A percentile compares a stretch with the other conserved stretches of the same genome.
Evolutionary conservation across 2,113 vertebrate species (phyloP).

Genomic region (Onychostruthus taczanowskii): DNA sequence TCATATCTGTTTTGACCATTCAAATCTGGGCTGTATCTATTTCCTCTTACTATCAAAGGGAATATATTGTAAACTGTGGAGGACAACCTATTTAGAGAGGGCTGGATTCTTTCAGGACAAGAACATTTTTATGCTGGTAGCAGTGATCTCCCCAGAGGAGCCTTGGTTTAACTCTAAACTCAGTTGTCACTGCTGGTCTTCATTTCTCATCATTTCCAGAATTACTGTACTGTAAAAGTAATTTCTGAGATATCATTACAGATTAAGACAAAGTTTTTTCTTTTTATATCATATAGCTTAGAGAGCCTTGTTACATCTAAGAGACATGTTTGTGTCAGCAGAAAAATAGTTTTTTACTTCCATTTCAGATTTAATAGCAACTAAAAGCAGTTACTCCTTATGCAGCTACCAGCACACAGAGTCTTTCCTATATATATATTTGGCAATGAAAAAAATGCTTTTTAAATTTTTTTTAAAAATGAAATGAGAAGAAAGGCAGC

Average conservation of each 20-base stretch:
- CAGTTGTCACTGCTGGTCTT: constrained; percentile 7
- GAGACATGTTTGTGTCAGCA: background rate
- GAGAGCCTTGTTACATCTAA: constrained; percentile 24
- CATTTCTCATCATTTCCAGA: constrained; percentile 45
- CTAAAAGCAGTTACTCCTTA: constrained; percentile 50
- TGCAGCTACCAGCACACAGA: background rate
- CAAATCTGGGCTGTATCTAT: background rate
- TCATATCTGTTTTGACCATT: background rate
- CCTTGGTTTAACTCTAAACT: background rate
- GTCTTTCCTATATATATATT: background rate
- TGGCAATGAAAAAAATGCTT: constrained; percentile 16
- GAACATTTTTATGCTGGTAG: background rate
- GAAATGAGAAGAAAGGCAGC: background rate
- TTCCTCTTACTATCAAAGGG: background rate
- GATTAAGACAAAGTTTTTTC: constrained; percentile 39
- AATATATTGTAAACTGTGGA: background rate
- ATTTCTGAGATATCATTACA: constrained; percentile 50
- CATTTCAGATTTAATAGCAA: constrained; percentile 42
- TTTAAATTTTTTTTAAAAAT: background rate
- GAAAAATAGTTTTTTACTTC: background rate
- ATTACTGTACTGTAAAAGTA: constrained; percentile 37
- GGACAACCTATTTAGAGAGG: background rate
- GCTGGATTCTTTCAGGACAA: background rate
- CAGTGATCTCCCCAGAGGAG: background rate
- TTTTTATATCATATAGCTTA: constrained; percentile 19